Evolutionary conservation across 2,113 vertebrate genomes (phyloP).

Genomic region (Lasiurus cinereus): DNA sequence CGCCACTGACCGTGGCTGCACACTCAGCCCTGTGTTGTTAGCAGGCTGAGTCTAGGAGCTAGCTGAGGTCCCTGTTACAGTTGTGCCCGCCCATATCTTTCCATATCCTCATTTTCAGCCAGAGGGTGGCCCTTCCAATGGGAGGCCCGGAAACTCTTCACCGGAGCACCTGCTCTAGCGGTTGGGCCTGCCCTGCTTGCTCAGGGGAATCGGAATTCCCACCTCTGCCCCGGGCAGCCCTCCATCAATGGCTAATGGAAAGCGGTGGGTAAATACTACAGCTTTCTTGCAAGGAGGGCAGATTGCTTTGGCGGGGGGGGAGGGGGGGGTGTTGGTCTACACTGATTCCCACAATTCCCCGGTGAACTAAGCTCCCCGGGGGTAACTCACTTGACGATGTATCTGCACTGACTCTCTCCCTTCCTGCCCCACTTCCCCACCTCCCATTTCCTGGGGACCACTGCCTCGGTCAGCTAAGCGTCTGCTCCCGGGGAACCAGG

Average conservation of each 20-base stretch:
- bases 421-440: accelerated
- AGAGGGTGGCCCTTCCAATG: neutral
- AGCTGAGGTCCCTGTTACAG: accelerated
- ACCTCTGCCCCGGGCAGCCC: accelerated
- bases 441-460: neutral
- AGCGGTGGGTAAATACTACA: accelerated
- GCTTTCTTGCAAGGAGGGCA: neutral
- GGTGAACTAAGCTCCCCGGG: neutral
- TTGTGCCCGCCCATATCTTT: too few relatives aligned
- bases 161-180: neutral
- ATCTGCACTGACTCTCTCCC: neutral
- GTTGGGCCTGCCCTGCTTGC: neutral
- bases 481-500: neutral
- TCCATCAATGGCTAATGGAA: neutral
- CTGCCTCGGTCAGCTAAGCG: neutral
- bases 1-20: accelerated
- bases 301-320: neutral
- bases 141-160: neutral
- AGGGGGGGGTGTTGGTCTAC: neutral
- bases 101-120: neutral
- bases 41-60: too few relatives aligned
- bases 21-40: neutral
- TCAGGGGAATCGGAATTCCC: neutral
- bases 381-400: neutral
- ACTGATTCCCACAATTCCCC: neutral